These are phyloP conservation scores for Prionailurus bengalensis DNA, from an alignment of 2,113 vertebrate species.

Conservation along the genomic window DNA sequence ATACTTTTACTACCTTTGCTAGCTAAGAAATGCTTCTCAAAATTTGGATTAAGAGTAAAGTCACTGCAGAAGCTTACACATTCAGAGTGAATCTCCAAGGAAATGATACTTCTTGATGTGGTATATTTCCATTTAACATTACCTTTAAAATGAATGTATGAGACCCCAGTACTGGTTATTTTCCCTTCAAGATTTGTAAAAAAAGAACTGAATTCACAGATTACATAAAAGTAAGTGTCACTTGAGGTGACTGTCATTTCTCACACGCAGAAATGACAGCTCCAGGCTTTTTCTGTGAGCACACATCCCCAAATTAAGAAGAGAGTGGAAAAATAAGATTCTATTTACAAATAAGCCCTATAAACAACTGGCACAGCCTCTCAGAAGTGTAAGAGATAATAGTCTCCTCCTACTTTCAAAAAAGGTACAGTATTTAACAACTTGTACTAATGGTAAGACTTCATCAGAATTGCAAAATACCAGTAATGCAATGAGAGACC, in stretches of 20 bases:
- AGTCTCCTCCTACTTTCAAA: neutral
- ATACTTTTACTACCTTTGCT: neutral
- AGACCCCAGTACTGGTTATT: neutral
- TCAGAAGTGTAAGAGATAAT: neutral
- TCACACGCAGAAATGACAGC: neutral
- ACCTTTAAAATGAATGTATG: constrained; percentile 48
- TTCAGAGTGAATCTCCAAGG: constrained; percentile 30
- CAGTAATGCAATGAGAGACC: neutral
- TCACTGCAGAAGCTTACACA: constrained; percentile 38
- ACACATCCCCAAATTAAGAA: constrained; percentile 33
- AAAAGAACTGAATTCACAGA: constrained; percentile 1
- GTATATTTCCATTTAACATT: constrained; percentile 19
- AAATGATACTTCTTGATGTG: constrained; percentile 12
- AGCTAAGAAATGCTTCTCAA: neutral
- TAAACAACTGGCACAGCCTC: neutral
- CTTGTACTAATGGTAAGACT: constrained; percentile 30
- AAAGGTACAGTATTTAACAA: constrained; percentile 38
- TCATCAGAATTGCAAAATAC: constrained; percentile 38
- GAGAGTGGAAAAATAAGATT: constrained; percentile 14
- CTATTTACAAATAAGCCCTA: constrained; percentile 42
- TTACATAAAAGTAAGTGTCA: neutral
- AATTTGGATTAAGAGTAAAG: constrained; percentile 57
- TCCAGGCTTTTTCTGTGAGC: neutral
- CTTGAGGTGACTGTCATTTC: neutral
- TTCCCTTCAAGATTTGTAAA: constrained; percentile 53